Percentiles rank a stretch among this genome's conserved stretches.
phyloP scores from a whole-genome alignment of 1,140 invertebrate species.

The Nymphalis io region DNA sequence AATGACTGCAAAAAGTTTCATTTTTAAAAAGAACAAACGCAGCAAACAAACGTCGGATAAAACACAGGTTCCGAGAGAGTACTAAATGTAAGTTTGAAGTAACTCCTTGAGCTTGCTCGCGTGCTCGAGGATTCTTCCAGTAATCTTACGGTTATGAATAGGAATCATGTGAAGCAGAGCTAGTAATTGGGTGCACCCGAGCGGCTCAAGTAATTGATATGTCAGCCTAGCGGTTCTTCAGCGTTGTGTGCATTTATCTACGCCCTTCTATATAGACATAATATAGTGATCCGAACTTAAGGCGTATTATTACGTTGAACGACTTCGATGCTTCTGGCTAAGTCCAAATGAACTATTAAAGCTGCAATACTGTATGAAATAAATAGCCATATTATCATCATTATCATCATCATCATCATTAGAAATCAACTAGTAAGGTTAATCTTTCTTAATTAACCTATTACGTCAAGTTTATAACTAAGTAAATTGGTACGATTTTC shows the following conservation, averaged over 20 bases:
- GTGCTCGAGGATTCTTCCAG: slow-evolving; percentile 40
- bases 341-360: slow-evolving; percentile 43
- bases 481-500: too few relatives aligned
- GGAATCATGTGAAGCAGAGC: slow-evolving; percentile 73
- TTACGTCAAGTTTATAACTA: too few relatives aligned
- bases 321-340: slow-evolving; percentile 43
- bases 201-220: slow-evolving; percentile 75
- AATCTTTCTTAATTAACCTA: neutral
- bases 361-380: slow-evolving; percentile 46
- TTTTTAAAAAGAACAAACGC: slow-evolving; percentile 21
- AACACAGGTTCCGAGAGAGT: slow-evolving; percentile 20
- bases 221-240: slow-evolving; percentile 68
- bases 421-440: neutral
- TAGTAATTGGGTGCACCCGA: slow-evolving; percentile 75
- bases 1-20: neutral
- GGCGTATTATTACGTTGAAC: slow-evolving; percentile 41
- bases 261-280: slow-evolving; percentile 61
- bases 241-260: slow-evolving; percentile 54
- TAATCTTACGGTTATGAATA: slow-evolving; percentile 58
- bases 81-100: slow-evolving; percentile 34
- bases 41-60: slow-evolving; percentile 10
- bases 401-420: too few relatives aligned
- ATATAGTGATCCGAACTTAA: slow-evolving; percentile 40
- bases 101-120: slow-evolving; percentile 31
- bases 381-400: slow-evolving; percentile 30